Evolutionary conservation across 2,797 vertebrate genomes (phyloP), one percentile per base, ranked within the genome.

Genomic region (Melanogrammus aeglefinus): DNA sequence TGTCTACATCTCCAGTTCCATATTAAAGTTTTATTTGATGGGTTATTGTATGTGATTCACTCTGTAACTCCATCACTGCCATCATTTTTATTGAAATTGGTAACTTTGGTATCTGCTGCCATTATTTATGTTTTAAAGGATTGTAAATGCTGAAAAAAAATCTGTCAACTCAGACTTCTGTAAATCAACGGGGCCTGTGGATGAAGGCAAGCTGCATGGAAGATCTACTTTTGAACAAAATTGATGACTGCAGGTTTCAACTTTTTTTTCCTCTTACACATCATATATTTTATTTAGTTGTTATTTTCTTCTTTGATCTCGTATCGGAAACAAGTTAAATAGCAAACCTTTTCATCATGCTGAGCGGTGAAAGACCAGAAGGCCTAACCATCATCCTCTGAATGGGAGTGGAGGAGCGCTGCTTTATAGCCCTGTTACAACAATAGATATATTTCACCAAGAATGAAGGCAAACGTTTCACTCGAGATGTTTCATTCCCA

Each of bases 391-490:
- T 87, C 83, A 91, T 84, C 88, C 80, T 63, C 57, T 24, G 71
- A 75, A 86, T 78, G 76, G 79, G 84, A 89, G 89, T 84, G 86
- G 82, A 79, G 81, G 84, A 91, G 87, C 84, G 86, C n/a, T 24
- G 88, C 90, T 91, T 87, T 88, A 90, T 88, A 83, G 85, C 6
- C 21, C 82, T 82, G 86, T 86, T 91, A 91, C 91, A 91, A 89
- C 77, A 85, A 88, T 84, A 87, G 85, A 82, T 84, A 78, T 78
- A 63, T 85, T 86, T 89, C 82, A 85, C 87, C 87, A 89, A 92
- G 90, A 77, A 18, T 35, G 36, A 79, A 82, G 71, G 80, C 86
- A 84, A 86, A 87, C 87, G 84, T 86, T 88, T 88, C 88, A 83
- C 85, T 76, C 51, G 81, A 83, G 83, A 91, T 90, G 81, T 90